These are phyloP conservation scores for Ranitomeya imitator DNA, from an alignment of 2,113 vertebrate genomes.

Conservation along the genomic window DNA sequence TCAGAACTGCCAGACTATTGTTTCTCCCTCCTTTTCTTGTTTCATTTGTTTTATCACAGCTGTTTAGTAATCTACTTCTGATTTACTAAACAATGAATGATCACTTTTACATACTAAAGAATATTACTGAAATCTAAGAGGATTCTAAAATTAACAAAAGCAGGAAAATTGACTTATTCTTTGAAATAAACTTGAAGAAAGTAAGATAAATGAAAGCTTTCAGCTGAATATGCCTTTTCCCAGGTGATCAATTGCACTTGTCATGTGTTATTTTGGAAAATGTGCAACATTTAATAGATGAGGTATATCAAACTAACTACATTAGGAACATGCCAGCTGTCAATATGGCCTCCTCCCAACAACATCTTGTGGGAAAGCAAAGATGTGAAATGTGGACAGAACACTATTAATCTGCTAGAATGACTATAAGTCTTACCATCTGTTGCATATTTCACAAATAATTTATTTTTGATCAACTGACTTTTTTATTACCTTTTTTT, in stretches of 20 bases:
- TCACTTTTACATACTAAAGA: not conserved
- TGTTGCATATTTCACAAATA: conserved; percentile 77
- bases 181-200: conserved; percentile 46
- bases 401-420: conserved; percentile 76
- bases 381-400: conserved; percentile 70
- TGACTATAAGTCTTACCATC: conserved; percentile 75
- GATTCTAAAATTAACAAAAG: conserved; percentile 27
- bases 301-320: conserved; percentile 80
- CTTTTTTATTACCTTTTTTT: conserved; percentile 60
- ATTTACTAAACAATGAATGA: not conserved
- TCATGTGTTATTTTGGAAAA: conserved; percentile 80
- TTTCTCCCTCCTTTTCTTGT: not conserved
- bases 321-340: conserved; percentile 77
- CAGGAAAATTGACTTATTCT: conserved; percentile 24
- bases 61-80: not conserved
- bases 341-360: conserved; percentile 76
- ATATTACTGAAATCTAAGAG: not conserved
- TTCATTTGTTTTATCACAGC: not conserved
- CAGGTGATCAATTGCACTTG: conserved; percentile 76
- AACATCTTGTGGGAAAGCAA: conserved; percentile 74
- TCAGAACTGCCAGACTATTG: not conserved
- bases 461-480: conserved; percentile 67
- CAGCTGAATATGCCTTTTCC: conserved; percentile 71
- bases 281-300: conserved; percentile 76
- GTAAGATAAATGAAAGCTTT: conserved; percentile 65